Percentiles rank a stretch among this genome's conserved stretches.
phyloP scores from a whole-genome alignment of 2,113 vertebrate species.

The Perognathus longimembris region DNA sequence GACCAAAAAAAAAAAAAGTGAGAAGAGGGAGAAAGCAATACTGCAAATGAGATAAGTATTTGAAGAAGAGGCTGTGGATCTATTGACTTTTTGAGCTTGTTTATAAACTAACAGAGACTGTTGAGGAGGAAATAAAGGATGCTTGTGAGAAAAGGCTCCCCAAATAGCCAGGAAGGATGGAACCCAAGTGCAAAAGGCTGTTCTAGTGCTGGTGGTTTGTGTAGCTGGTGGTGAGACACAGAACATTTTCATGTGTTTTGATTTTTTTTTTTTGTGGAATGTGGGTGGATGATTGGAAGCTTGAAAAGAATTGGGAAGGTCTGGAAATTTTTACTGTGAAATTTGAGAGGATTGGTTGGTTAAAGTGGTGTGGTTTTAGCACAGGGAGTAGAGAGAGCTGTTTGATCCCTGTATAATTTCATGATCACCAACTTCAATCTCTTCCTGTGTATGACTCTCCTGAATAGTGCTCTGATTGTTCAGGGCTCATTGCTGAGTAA shows the following conservation, averaged over 20 bases:
- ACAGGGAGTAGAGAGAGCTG: neutral
- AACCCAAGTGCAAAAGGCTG: neutral
- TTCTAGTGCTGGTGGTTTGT: neutral
- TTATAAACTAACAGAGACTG: neutral
- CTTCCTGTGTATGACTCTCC: neutral
- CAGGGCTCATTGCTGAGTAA: neutral
- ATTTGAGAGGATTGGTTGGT: neutral
- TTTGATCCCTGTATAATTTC: neutral
- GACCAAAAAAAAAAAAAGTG: no score
- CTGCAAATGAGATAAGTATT: no score
- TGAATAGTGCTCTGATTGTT: slow-evolving; percentile 34
- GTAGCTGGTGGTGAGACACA: neutral
- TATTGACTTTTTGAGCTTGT: slow-evolving; percentile 38
- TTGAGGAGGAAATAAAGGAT: neutral
- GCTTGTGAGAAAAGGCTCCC: neutral
- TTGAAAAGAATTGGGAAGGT: neutral
- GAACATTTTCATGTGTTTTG: neutral
- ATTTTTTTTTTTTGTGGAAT: neutral
- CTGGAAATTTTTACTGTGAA: neutral
- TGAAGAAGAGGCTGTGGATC: neutral
- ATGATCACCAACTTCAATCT: neutral
- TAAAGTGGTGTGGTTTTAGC: neutral
- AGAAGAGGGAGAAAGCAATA: neutral
- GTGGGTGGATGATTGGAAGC: neutral
- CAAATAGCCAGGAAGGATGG: neutral